A percentile compares a stretch with the other conserved stretches of the same genome.
Evolutionary conservation across 2,797 vertebrate species (phyloP).

Genomic region (Alectoris magna): DNA sequence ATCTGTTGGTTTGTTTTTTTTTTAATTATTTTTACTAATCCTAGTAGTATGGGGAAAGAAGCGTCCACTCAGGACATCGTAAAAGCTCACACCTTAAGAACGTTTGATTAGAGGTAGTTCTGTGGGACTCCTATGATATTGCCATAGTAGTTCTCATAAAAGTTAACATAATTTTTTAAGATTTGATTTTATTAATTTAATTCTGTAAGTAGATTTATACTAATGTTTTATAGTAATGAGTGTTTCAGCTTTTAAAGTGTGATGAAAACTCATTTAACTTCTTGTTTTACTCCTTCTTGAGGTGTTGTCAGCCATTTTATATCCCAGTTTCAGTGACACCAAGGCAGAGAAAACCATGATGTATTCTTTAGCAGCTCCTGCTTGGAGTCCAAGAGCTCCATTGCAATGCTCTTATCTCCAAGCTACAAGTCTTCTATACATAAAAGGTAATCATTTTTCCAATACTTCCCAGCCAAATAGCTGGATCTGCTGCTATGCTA

Average conservation of each 20-base stretch:
- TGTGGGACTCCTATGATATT: not conserved
- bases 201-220: not conserved
- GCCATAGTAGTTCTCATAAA: not conserved
- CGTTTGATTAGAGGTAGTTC: not conserved
- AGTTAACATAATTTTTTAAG: not conserved
- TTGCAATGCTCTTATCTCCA: not conserved
- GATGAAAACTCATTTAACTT: not conserved
- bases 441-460: not conserved
- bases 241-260: not conserved
- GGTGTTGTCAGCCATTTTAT: not conserved
- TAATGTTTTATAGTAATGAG: not conserved
- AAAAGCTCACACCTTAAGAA: not conserved
- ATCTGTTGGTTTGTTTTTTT: not conserved
- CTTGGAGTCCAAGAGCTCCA: not conserved
- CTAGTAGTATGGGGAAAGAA: not conserved
- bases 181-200: not conserved
- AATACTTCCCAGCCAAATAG: not conserved
- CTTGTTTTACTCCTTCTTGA: not conserved
- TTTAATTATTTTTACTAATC: not conserved
- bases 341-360: not conserved
- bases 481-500: not conserved
- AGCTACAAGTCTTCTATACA: not conserved
- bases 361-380: not conserved
- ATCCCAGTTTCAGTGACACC: not conserved
- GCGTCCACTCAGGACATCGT: not conserved